Conservation (phyloP, 2,113 vertebrate species). For the Sorex araneus region DNA sequence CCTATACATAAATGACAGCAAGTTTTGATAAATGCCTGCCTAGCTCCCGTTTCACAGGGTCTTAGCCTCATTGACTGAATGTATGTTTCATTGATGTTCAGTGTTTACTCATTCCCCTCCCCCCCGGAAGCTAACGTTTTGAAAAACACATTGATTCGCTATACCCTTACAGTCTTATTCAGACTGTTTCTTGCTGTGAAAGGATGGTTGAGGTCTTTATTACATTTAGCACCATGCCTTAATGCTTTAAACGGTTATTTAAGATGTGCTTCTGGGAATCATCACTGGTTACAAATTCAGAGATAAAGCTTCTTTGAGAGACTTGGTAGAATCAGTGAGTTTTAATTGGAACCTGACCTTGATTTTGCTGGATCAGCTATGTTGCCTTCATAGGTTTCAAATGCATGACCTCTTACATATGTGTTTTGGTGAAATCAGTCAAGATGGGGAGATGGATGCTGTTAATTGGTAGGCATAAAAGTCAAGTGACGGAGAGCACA, state of each 20-base stretch:
- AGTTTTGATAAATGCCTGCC: background rate
- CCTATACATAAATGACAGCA: background rate
- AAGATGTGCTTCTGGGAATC: conserved; percentile 28
- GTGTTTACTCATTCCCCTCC: background rate
- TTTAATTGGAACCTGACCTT: background rate
- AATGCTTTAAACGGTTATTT: conserved; percentile 16
- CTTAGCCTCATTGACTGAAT: background rate
- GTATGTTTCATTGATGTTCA: background rate
- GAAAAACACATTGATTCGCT: conserved; percentile 28
- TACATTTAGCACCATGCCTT: background rate
- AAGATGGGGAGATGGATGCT: background rate
- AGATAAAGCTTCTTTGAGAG: conserved; percentile 42
- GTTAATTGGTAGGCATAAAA: background rate
- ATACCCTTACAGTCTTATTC: background rate
- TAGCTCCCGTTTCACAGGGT: too few relatives aligned
- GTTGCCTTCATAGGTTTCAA: background rate
- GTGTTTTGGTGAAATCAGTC: background rate
- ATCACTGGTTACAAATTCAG: background rate
- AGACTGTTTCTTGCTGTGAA: background rate
- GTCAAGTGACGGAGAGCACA: too few relatives aligned
- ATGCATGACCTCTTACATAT: background rate
- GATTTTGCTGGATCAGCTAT: background rate
- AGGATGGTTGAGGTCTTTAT: background rate
- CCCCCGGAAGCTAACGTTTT: conserved; percentile 12
- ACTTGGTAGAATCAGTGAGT: background rate